Base-by-base conservation (phyloP, 2,113 vertebrate species). In the Hippocampus comes region DNA sequence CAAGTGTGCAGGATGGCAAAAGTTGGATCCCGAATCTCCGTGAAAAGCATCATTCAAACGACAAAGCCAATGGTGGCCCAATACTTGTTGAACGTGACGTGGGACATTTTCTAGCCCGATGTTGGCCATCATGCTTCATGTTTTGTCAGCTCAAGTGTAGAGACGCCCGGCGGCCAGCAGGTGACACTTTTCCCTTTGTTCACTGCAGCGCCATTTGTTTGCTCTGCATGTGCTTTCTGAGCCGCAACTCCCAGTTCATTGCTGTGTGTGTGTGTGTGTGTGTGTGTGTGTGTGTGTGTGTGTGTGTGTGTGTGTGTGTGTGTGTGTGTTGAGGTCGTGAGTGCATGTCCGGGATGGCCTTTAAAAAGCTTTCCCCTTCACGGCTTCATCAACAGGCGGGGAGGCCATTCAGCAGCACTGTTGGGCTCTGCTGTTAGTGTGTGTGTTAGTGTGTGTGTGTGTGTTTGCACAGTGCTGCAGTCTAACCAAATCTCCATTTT, bases 131-230 rank as follows among this genome's bases (percentile, higher is more conserved):
- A 17, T 17, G 14, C 25, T 30, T 60, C 27, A 30, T 66, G 41
- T 66, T 66, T 23, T 15, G 63, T 46, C 15, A 56, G 49, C 30
- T 65, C 57, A 75, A 69, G 78, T 90, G 90, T 82, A 92, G 78
- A 78, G 76, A 76, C 82, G 73, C 66, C 10, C 51, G 84, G 64
- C 84, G 76, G 84, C 91, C 90, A 92, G 89, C 79, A 91, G 92
- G 90, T 91, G 91, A 91, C 90, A 91, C 90, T 88, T 93, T 90
- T 76, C 83, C 88, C 87, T 89, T 84, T 89, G 84, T 82, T 87
- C 86, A 67, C 72, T 34, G 30, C 60, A 67, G 70, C 67, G 63
- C 63, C 70, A 73, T 86, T 78, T 79, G 67, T 73, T 80, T 43
- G 53, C 84, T 70, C 75, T 75, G 66, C 72, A 57, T 78, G 68